Evolutionary conservation across 2,888 invertebrate species (phyloP), one percentile per base, ranked within the genome.

Genomic region (Ophraella communa): DNA sequence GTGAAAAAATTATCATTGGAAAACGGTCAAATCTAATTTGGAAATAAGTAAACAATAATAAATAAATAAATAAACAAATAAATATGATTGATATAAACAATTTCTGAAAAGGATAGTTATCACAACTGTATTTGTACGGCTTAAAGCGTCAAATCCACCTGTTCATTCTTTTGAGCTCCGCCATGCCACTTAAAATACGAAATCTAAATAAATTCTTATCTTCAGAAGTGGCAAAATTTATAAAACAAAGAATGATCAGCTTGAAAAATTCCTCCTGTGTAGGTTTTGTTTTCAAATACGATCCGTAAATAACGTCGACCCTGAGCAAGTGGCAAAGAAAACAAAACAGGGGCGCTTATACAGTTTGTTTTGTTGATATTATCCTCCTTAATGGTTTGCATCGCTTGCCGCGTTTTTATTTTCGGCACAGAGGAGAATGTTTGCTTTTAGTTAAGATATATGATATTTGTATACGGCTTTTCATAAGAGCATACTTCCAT

Each of bases 311-410:
- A 53, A 55, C 20, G 49, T 54, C 59, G 58, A 54, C 49, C 58
- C 64, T 59, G 64, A 20, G 14, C 49, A 54, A 53, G 47, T 44
- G 51, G 44, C 33, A 39, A 58, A 39, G 61, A 35, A 69, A 68
- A 65, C 65, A 57, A 62, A 62, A 53, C 62, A 56, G 45, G 30
- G 27, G 35, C 33, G 55, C 51, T 60, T 60, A 60, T 64, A 56
- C 66, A 67, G 63, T 68, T 68, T 71, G 71, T 71, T 70, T 73
- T 64, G 66, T 64, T 65, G 69, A 71, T 72, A 72, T 73, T 66
- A 67, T 70, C 64, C 66, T 64, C 65, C 66, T 69, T 73, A 72
- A 73, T 71, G 70, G 73, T 52, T 67, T 70, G 70, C 69, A 68
- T 70, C 71, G 67, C 62, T 56, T 44, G 62, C 45, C 53, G 39